Conservation (phyloP, 2,113 vertebrate species). For the Equus quagga region DNA sequence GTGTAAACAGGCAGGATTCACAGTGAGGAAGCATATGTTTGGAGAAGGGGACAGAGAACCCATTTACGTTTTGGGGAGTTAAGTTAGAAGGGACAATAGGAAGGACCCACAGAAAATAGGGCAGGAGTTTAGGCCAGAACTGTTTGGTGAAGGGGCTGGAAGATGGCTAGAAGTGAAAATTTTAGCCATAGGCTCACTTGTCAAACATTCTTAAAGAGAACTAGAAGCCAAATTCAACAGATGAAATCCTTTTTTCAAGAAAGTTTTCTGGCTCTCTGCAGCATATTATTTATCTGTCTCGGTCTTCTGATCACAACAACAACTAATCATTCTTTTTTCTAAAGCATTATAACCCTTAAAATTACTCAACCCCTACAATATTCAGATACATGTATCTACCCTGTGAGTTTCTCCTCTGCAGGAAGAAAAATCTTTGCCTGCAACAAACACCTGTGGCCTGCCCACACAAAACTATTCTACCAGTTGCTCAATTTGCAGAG, state of each 20-base stretch:
- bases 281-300: not conserved
- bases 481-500: not conserved
- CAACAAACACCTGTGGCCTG: not conserved
- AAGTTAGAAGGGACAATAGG: rapidly evolving
- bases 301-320: not conserved
- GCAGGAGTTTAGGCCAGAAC: not conserved
- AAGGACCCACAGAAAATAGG: not conserved
- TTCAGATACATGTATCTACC: not conserved
- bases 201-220: not conserved
- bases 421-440: not conserved
- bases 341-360: not conserved
- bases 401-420: not conserved
- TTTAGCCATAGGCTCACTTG: not conserved
- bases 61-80: not conserved
- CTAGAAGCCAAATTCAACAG: not conserved
- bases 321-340: not conserved
- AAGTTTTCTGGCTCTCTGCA: not conserved
- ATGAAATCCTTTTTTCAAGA: not conserved
- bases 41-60: not conserved
- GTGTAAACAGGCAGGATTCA: not conserved
- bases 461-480: not conserved
- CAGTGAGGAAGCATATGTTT: not conserved
- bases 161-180: not conserved
- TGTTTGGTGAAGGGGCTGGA: not conserved
- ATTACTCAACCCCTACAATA: not conserved